phyloP scores from a whole-genome alignment of 2,888 invertebrate species.

The Mamestra brassicae region DNA sequence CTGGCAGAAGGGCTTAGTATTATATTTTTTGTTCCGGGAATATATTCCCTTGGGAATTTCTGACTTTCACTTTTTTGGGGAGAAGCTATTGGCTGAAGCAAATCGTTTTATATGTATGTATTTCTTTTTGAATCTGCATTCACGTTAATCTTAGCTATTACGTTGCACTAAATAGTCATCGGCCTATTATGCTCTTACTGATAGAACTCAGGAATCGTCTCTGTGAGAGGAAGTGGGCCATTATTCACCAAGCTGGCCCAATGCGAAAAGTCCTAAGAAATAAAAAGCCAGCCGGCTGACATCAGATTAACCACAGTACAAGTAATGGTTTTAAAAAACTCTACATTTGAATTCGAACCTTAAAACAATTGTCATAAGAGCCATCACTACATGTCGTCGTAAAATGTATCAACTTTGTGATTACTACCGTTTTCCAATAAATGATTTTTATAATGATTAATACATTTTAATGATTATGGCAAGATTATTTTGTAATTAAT shows the following conservation, averaged over 20 bases:
- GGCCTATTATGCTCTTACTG: neutral
- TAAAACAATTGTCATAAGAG: neutral
- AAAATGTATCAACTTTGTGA: slow-evolving; percentile 32
- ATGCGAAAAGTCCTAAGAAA: neutral
- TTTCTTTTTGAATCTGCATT: no score
- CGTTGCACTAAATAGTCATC: neutral
- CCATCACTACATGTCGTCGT: neutral
- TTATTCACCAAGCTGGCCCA: neutral
- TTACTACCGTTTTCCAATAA: slow-evolving; percentile 39
- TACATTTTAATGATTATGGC: slow-evolving; percentile 45
- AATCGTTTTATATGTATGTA: no score
- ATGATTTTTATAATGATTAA: slow-evolving; percentile 25
- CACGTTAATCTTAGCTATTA: neutral
- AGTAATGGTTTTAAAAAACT: neutral
- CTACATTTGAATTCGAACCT: neutral
- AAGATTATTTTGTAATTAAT: slow-evolving; percentile 44
- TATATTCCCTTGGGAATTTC: no score
- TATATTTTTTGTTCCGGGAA: no score
- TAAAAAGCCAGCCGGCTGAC: neutral
- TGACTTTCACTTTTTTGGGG: no score
- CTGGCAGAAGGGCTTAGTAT: no score
- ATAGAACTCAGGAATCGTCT: neutral
- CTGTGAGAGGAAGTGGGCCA: neutral
- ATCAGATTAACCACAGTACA: neutral
- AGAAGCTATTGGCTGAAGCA: no score